Conservation (phyloP, 2,113 vertebrate genomes). For the Pteronura brasiliensis region DNA sequence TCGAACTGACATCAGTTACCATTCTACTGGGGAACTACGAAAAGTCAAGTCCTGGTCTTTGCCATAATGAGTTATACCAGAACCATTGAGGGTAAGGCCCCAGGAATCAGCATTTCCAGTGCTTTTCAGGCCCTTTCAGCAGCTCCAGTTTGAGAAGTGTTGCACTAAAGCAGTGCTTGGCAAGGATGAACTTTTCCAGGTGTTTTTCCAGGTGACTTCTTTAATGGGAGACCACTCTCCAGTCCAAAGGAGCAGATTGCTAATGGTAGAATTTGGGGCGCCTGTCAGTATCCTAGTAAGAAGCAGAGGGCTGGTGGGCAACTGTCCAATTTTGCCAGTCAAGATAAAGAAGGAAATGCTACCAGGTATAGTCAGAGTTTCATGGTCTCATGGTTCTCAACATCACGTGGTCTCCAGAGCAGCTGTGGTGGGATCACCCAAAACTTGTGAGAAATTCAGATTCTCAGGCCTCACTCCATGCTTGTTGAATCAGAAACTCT, state of each 20-base stretch:
- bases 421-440: background rate
- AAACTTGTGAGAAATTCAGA: background rate
- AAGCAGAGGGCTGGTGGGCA: background rate
- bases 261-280: background rate
- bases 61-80: background rate
- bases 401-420: background rate
- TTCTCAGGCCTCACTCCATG: background rate
- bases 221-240: background rate
- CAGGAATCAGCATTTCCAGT: background rate
- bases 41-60: background rate
- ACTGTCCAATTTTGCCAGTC: background rate
- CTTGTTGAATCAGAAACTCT: background rate
- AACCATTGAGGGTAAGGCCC: background rate
- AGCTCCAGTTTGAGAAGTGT: background rate
- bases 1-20: background rate
- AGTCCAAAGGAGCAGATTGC: background rate
- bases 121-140: background rate
- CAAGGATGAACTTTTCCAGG: background rate
- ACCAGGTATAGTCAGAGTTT: background rate
- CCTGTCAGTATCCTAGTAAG: background rate
- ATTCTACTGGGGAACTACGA: background rate
- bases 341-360: background rate
- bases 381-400: background rate
- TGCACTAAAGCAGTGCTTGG: background rate
- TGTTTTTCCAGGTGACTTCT: background rate